A percentile compares a stretch with the other conserved stretches of the same genome.
Evolutionary conservation across 1,140 invertebrate genomes (phyloP).

Genomic region (Brachionus asplanchnoidis): DNA sequence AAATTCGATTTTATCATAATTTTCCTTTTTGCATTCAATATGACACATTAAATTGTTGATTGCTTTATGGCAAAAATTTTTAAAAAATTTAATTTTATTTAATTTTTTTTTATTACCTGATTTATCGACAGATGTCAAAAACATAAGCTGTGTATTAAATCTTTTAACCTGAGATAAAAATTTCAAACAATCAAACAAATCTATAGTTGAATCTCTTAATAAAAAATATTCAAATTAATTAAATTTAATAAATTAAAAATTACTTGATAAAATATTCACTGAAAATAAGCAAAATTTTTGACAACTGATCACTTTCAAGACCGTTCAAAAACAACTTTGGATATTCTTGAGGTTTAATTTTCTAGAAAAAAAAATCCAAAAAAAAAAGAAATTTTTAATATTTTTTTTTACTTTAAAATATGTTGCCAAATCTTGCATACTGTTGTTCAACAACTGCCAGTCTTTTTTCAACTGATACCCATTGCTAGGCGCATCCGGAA

Average conservation of each 20-base stretch:
- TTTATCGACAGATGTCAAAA: background rate
- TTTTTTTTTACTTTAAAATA: slow-evolving; percentile 1
- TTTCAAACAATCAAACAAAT: slow-evolving; percentile 7
- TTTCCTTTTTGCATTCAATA: background rate
- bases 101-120: background rate
- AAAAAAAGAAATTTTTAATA: too few relatives aligned
- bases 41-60: background rate
- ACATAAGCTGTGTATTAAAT: slow-evolving; percentile 38
- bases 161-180: background rate
- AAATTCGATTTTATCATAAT: background rate
- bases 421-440: background rate
- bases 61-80: background rate
- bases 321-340: slow-evolving; percentile 30
- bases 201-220: background rate
- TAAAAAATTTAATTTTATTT: background rate
- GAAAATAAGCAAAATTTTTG: slow-evolving; percentile 18
- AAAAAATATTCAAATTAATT: background rate
- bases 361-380: background rate
- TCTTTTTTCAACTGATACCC: slow-evolving; percentile 40
- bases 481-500: background rate
- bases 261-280: slow-evolving; percentile 32
- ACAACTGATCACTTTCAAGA: background rate
- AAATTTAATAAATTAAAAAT: background rate
- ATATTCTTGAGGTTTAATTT: slow-evolving; percentile 8
- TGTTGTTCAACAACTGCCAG: background rate